A percentile compares a stretch with the other conserved stretches of the same genome.
phyloP scores from a whole-genome alignment of 2,888 invertebrate species.

The Tyria jacobaeae region DNA sequence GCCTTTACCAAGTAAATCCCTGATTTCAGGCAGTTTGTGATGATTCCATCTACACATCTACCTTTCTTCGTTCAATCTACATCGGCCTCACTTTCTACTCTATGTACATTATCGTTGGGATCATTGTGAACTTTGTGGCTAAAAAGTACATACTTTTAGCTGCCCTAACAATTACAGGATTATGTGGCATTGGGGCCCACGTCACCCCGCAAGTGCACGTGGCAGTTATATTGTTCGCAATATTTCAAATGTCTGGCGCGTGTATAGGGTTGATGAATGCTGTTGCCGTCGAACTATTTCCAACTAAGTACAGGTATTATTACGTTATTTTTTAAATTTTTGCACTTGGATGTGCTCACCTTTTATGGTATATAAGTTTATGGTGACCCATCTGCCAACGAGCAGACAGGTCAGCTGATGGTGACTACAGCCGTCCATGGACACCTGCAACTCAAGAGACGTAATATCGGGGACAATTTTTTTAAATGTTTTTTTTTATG shows the following conservation, averaged over 20 bases:
- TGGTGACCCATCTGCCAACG: no score
- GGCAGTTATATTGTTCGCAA: constrained; percentile 86
- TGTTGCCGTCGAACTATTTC: constrained; percentile 86
- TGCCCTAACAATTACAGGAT: constrained; percentile 80
- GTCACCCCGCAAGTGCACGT: constrained; percentile 78
- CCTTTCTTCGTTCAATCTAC: constrained; percentile 89
- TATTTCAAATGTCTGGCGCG: constrained; percentile 85
- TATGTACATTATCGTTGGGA: constrained; percentile 88
- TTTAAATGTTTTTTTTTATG: no score
- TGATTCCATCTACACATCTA: constrained; percentile 85
- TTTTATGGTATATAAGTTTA: no score
- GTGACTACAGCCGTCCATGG: no score
- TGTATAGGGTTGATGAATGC: constrained; percentile 86
- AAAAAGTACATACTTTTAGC: constrained; percentile 85
- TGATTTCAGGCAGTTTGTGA: constrained; percentile 74
- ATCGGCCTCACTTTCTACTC: constrained; percentile 89
- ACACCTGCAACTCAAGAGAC: no score
- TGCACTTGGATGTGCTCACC: no score
- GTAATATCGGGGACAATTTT: no score
- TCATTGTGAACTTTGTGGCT: constrained; percentile 82
- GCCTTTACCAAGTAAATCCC: background rate
- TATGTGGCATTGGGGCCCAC: constrained; percentile 86
- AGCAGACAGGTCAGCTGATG: no score
- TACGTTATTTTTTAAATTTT: no score
- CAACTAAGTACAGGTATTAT: constrained; percentile 81